These are phyloP conservation scores for Cacoxenus indagator DNA, from an alignment of 2,888 invertebrate species.

Conservation along the genomic window DNA sequence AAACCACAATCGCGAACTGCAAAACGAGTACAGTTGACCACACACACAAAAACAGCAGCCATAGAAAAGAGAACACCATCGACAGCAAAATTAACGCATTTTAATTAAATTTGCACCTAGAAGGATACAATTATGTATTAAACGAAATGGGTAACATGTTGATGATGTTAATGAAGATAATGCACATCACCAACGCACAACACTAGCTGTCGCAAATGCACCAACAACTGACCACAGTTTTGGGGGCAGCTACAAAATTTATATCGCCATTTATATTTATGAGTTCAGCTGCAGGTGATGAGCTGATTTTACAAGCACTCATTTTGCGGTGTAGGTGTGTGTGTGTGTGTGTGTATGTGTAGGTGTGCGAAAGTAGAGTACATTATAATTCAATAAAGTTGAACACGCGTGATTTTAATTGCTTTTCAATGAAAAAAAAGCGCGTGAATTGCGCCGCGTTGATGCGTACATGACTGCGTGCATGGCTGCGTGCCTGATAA, in stretches of 20 bases:
- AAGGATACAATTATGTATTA: no score
- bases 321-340: background rate
- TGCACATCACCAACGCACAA: no score
- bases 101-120: conserved; percentile 32
- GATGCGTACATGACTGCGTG: background rate
- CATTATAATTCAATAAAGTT: conserved; percentile 58
- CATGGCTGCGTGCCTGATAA: conserved; percentile 36
- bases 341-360: background rate
- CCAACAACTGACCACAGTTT: background rate
- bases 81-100: conserved; percentile 3
- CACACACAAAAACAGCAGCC: no score
- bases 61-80: no score
- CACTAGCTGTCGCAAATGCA: no score
- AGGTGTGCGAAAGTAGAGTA: conserved; percentile 30
- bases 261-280: conserved; percentile 55
- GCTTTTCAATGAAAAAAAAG: conserved; percentile 67
- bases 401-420: conserved; percentile 63
- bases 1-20: no score
- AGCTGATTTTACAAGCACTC: conserved; percentile 7
- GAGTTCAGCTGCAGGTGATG: conserved; percentile 34
- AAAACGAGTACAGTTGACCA: no score
- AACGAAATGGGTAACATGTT: no score
- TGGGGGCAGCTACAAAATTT: conserved; percentile 37
- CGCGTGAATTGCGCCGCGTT: background rate
- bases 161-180: no score